Evolutionary conservation across 1,140 invertebrate species (phyloP).

Genomic region (Cataglyphis hispanica): DNA sequence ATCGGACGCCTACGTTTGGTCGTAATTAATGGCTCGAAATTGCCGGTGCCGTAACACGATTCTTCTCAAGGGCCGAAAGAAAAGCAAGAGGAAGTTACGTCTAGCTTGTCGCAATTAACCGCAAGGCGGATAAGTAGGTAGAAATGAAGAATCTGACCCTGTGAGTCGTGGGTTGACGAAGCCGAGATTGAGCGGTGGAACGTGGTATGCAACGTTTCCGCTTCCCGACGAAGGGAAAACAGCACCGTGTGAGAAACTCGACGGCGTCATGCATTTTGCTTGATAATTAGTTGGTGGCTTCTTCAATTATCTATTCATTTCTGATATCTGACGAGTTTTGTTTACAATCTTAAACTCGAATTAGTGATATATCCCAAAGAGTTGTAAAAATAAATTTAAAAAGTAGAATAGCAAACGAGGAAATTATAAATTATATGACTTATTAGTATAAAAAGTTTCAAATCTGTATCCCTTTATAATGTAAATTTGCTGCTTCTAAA

Average conservation of each 20-base stretch:
- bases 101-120: conserved; percentile 51
- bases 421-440: neutral
- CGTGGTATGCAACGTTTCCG: conserved; percentile 60
- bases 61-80: conserved; percentile 20
- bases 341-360: neutral
- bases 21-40: conserved; percentile 52
- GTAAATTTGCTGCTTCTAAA: neutral
- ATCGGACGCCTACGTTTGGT: conserved; percentile 26
- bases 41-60: neutral
- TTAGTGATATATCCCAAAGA: neutral
- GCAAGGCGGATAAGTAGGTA: neutral
- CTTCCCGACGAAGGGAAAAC: conserved; percentile 58
- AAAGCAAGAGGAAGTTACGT: conserved; percentile 59
- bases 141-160: conserved; percentile 45
- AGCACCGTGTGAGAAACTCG: conserved; percentile 61
- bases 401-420: neutral
- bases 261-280: neutral
- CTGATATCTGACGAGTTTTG: neutral
- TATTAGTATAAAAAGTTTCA: neutral
- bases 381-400: neutral
- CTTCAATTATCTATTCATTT: neutral
- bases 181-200: conserved; percentile 43
- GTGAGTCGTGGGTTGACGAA: conserved; percentile 9
- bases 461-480: neutral
- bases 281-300: neutral